Evolutionary conservation across 2,888 invertebrate genomes (phyloP).

Genomic region (Loripinus fragilis): DNA sequence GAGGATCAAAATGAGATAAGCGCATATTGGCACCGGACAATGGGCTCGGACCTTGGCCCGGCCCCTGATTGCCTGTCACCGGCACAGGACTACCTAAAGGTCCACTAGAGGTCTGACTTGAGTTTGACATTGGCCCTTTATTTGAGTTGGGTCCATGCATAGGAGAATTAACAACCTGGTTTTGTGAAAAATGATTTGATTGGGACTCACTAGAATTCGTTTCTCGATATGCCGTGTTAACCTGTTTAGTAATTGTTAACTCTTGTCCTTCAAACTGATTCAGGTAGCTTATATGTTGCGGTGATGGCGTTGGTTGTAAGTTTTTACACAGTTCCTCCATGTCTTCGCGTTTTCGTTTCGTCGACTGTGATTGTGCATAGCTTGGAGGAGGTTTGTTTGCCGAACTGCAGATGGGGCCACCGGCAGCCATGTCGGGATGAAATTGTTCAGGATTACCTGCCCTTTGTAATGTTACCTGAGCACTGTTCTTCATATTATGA

Average conservation of each 20-base stretch:
- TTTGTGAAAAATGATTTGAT: constrained; percentile 72
- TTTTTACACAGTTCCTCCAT: constrained; percentile 89
- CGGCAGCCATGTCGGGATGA: constrained; percentile 72
- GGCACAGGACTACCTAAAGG: constrained; percentile 73
- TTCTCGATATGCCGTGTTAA: constrained; percentile 90
- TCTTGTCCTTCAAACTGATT: constrained; percentile 98
- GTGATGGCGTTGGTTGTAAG: constrained; percentile 93
- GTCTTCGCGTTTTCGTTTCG: constrained; percentile 78
- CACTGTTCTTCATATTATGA: constrained; percentile 68
- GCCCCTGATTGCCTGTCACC: constrained; percentile 62
- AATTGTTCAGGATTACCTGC: constrained; percentile 82
- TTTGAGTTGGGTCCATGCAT: constrained; percentile 74
- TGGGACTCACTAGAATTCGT: constrained; percentile 65
- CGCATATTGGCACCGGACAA: constrained; percentile 77
- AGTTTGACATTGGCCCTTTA: constrained; percentile 79
- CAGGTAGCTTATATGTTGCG: constrained; percentile 97
- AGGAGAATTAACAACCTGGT: constrained; percentile 75
- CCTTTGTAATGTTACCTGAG: constrained; percentile 75
- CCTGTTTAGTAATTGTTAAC: constrained; percentile 97
- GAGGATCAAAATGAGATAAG: constrained; percentile 79
- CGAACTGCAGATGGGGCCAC: constrained; percentile 52
- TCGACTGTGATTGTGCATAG: constrained; percentile 81
- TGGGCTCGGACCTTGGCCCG: constrained; percentile 73
- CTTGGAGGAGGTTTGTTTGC: constrained; percentile 81
- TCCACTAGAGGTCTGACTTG: constrained; percentile 77